phyloP scores from a whole-genome alignment of 2,113 vertebrate genomes.

The Alethe diademata region DNA sequence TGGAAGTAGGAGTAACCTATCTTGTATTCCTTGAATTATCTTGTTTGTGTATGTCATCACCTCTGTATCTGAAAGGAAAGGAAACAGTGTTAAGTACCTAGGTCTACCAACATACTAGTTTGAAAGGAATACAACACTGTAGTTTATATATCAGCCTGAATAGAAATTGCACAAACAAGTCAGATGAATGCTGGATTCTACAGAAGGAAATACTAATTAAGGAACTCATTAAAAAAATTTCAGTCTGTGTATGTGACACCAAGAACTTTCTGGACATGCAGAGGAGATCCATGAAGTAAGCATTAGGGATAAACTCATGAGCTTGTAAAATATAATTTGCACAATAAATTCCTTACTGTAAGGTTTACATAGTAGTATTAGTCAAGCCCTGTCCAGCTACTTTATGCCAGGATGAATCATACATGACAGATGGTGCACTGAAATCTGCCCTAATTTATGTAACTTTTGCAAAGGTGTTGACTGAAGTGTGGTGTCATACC shows the following conservation, averaged over 20 bases:
- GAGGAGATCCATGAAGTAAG: not conserved
- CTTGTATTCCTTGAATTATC: not conserved
- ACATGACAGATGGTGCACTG: not conserved
- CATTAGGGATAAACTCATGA: not conserved
- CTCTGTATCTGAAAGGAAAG: not conserved
- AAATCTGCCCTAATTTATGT: not conserved
- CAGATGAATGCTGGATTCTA: not conserved
- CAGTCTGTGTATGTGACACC: not conserved
- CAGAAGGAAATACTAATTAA: not conserved
- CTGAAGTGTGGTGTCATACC: not conserved
- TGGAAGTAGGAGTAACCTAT: not conserved
- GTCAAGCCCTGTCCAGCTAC: not conserved
- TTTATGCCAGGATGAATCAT: not conserved
- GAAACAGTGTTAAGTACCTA: not conserved
- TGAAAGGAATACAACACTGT: not conserved
- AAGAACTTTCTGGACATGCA: not conserved
- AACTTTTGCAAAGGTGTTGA: not conserved
- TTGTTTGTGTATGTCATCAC: not conserved
- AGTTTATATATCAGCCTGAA: not conserved
- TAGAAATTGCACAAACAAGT: not conserved
- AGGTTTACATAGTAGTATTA: not conserved
- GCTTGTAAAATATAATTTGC: not conserved
- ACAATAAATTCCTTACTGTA: not conserved
- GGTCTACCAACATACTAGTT: not conserved
- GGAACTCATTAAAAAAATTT: not conserved